These are phyloP conservation scores for Dorcus hopei DNA, from an alignment of 2,888 invertebrate species.

Conservation along the genomic window DNA sequence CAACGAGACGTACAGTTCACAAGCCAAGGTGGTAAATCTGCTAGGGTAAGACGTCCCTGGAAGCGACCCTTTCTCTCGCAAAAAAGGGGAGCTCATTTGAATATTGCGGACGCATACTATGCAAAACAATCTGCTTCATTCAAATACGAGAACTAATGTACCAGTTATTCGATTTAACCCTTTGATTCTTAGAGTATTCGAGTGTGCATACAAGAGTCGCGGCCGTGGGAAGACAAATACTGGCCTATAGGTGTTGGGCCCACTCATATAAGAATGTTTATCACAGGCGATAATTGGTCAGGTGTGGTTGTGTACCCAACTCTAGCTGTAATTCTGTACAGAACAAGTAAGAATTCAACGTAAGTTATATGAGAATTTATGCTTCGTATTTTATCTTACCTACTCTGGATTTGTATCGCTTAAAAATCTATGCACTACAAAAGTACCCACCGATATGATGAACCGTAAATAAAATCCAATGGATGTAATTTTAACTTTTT, in stretches of 20 bases:
- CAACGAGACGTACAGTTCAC: conserved; percentile 17
- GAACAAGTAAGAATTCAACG: not conserved
- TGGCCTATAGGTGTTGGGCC: conserved; percentile 23
- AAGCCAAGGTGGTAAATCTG: conserved; percentile 19
- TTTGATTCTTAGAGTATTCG: conserved; percentile 21
- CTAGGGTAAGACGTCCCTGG: conserved; percentile 19
- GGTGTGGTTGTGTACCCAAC: conserved; percentile 32
- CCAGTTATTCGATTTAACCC: conserved; percentile 24
- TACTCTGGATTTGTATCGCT: too few relatives aligned
- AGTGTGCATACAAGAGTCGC: conserved; percentile 22
- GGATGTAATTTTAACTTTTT: too few relatives aligned
- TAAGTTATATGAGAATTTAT: not conserved
- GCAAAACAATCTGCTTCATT: conserved; percentile 19
- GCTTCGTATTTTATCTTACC: not conserved
- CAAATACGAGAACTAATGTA: conserved; percentile 12
- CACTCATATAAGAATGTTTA: conserved; percentile 33
- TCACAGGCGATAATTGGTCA: conserved; percentile 39
- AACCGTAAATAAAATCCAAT: too few relatives aligned
- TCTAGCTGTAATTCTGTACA: conserved; percentile 7
- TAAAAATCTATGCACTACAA: too few relatives aligned
- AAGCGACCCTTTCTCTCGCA: conserved; percentile 22
- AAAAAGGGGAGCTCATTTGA: conserved; percentile 26
- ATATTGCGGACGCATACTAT: conserved; percentile 23
- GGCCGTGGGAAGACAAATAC: conserved; percentile 35
- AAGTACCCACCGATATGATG: too few relatives aligned